phyloP scores from a whole-genome alignment of 2,888 invertebrate genomes.

The Philaethria dido region DNA sequence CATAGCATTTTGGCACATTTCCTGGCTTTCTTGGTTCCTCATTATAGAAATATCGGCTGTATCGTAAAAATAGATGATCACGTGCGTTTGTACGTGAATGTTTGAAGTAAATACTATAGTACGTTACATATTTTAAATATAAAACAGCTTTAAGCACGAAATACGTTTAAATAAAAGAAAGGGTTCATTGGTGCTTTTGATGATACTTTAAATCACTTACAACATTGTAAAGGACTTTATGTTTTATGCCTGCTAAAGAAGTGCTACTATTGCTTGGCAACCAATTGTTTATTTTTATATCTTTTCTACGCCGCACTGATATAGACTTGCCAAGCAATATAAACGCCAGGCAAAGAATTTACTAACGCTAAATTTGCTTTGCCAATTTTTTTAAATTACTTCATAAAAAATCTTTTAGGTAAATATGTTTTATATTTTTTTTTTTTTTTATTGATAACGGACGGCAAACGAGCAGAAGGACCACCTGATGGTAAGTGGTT shows the following conservation, averaged over 20 bases:
- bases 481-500: no score
- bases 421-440: background rate
- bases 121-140: conserved; percentile 1
- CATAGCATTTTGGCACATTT: conserved; percentile 29
- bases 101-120: conserved; percentile 4
- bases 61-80: conserved; percentile 38
- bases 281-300: conserved; percentile 29
- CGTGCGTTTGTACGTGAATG: conserved; percentile 34
- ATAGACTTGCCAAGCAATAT: conserved; percentile 45
- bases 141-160: background rate
- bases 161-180: background rate
- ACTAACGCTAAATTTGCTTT: conserved; percentile 44
- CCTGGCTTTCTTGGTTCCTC: conserved; percentile 31
- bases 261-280: conserved; percentile 1
- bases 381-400: conserved; percentile 27
- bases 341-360: conserved; percentile 44
- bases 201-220: background rate
- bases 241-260: background rate
- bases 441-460: no score
- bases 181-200: background rate
- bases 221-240: background rate
- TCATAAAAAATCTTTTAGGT: background rate
- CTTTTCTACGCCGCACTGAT: conserved; percentile 42
- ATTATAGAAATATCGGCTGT: conserved; percentile 29
- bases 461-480: no score